Evolutionary conservation across 1,140 invertebrate genomes (phyloP).

Genomic region (Caenorhabditis brenneri): DNA sequence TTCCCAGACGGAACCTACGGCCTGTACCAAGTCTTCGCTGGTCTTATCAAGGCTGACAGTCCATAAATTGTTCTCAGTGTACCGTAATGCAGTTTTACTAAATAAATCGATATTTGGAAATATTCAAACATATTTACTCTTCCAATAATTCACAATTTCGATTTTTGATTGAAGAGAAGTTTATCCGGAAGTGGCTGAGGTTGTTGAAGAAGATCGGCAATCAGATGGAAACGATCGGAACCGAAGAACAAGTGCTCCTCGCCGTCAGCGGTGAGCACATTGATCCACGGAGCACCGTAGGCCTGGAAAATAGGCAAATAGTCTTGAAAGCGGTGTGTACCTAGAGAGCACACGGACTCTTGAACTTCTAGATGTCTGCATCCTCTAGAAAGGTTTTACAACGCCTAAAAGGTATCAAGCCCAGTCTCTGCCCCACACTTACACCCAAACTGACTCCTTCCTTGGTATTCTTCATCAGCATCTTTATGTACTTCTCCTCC

Average conservation of each 20-base stretch:
- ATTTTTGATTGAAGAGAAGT: background rate
- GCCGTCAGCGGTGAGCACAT: slow-evolving; percentile 30
- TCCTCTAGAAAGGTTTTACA: no score
- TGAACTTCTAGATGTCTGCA: no score
- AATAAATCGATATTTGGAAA: background rate
- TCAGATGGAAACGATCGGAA: slow-evolving; percentile 48
- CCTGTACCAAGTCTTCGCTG: slow-evolving; percentile 9
- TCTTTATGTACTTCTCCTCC: slow-evolving; percentile 26
- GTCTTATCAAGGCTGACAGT: background rate
- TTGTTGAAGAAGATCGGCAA: slow-evolving; percentile 34
- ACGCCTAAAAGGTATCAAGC: no score
- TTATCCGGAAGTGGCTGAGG: slow-evolving; percentile 26
- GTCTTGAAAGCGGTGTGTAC: no score
- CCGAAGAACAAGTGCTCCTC: slow-evolving; percentile 47
- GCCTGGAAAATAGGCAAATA: background rate
- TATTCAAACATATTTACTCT: background rate
- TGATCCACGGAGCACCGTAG: slow-evolving; percentile 50
- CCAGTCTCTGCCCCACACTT: no score
- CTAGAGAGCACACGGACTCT: no score
- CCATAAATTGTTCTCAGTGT: background rate
- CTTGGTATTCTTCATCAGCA: slow-evolving; percentile 19
- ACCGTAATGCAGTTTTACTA: no score
- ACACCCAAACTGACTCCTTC: slow-evolving; percentile 4
- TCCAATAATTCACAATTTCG: background rate
- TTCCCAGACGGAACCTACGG: background rate